Evolutionary conservation across 2,888 invertebrate genomes (phyloP).

Genomic region (Priocnemis perturbator): DNA sequence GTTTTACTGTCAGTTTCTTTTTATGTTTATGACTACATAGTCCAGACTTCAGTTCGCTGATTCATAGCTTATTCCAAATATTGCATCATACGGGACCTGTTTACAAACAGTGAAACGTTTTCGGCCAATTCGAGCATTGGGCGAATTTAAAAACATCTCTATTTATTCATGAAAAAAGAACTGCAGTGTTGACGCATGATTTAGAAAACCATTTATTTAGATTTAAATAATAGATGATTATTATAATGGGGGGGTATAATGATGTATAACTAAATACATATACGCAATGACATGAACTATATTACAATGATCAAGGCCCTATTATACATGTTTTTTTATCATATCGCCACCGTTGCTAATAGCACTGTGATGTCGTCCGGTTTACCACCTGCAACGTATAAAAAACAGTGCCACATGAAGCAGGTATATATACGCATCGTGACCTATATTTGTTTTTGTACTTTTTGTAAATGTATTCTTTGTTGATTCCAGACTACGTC

Average conservation of each 20-base stretch:
- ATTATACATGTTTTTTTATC: conserved; percentile 68
- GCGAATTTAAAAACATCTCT: too few relatives aligned
- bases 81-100: too few relatives aligned
- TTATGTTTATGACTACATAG: neutral
- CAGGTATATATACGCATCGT: neutral
- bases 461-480: neutral
- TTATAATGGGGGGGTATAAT: conserved; percentile 58
- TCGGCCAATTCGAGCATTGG: too few relatives aligned
- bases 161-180: neutral
- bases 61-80: too few relatives aligned
- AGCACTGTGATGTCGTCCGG: conserved; percentile 99
- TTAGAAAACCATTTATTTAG: conserved; percentile 62
- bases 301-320: conserved; percentile 71
- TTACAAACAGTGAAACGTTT: neutral
- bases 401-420: neutral
- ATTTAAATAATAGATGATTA: conserved; percentile 66
- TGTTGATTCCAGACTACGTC: too few relatives aligned
- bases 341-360: conserved; percentile 90
- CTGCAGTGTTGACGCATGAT: conserved; percentile 34
- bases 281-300: conserved; percentile 73
- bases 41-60: too few relatives aligned
- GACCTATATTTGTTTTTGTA: neutral
- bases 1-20: conserved; percentile 13
- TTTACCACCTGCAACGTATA: conserved; percentile 89
- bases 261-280: conserved; percentile 66